Conservation (phyloP, 1,140 invertebrate genomes). For the Drosophila repleta region DNA sequence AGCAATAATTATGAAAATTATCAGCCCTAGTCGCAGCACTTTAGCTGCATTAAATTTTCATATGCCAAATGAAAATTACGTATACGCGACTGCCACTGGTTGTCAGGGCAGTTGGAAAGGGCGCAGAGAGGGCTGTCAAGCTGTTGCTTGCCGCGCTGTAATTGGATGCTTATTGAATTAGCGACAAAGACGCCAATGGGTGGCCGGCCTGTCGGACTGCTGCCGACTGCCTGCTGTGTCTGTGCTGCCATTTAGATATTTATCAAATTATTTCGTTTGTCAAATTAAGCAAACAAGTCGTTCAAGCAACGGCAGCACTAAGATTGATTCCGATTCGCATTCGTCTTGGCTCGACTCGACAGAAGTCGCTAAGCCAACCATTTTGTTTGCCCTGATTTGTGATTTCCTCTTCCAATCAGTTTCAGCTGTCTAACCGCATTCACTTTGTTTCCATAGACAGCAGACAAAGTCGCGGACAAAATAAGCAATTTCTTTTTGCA, state of each 20-base stretch:
- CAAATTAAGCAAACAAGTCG: conserved; percentile 79
- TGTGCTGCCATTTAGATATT: conserved; percentile 73
- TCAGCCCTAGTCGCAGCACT: conserved; percentile 46
- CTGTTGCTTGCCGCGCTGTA: conserved; percentile 62
- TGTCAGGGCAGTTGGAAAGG: neutral
- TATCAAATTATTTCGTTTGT: conserved; percentile 82
- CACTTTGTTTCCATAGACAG: too few species aligned
- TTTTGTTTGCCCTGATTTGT: neutral
- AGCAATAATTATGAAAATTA: conserved; percentile 65
- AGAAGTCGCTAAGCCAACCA: conserved; percentile 25
- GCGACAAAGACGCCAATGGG: conserved; percentile 55
- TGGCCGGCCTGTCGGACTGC: conserved; percentile 21
- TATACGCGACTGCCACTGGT: conserved; percentile 30
- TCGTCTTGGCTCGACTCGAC: neutral
- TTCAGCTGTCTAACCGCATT: neutral
- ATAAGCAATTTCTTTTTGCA: too few species aligned
- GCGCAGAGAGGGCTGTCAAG: conserved; percentile 8
- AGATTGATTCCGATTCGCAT: conserved; percentile 70
- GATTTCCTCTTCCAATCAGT: neutral
- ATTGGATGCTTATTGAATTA: conserved; percentile 82
- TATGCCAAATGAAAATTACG: conserved; percentile 63
- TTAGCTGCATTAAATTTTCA: conserved; percentile 72
- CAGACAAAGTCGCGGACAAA: too few species aligned
- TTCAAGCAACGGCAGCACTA: conserved; percentile 36
- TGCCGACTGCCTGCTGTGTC: conserved; percentile 43